These are phyloP conservation scores for Sprattus sprattus DNA, from an alignment of 2,113 vertebrate genomes.

Conservation along the genomic window DNA sequence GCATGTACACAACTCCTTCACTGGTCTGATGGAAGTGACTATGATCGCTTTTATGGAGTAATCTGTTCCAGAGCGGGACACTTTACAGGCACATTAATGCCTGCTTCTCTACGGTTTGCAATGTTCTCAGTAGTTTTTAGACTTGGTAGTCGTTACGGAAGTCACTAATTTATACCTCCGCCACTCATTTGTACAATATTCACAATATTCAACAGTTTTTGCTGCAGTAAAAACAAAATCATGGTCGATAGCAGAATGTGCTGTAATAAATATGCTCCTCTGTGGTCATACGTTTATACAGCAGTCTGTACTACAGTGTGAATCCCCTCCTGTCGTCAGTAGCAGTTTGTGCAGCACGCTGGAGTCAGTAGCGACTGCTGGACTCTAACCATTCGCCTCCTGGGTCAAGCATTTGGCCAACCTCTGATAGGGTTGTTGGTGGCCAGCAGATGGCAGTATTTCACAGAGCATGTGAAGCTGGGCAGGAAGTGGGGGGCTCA, in stretches of 20 bases:
- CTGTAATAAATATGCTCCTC: background rate
- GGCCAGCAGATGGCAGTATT: conserved; percentile 94
- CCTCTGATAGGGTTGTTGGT: background rate
- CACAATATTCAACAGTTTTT: background rate
- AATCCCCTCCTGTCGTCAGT: background rate
- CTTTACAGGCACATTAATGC: too few species aligned
- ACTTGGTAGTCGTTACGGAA: background rate
- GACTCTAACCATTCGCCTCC: background rate
- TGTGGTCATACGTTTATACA: background rate
- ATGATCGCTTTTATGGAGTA: background rate
- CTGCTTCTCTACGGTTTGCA: background rate
- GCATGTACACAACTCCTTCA: background rate
- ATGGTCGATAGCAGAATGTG: background rate
- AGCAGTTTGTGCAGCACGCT: background rate
- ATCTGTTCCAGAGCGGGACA: too few species aligned
- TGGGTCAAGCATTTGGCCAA: background rate
- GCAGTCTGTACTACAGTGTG: background rate
- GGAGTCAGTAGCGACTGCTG: background rate
- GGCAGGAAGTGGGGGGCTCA: conserved; percentile 8
- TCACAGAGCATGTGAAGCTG: conserved; percentile 77
- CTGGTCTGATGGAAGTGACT: background rate
- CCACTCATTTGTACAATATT: background rate
- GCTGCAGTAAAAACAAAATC: background rate
- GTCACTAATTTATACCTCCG: background rate
- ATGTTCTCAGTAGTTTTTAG: background rate